A percentile compares a stretch with the other conserved stretches of the same genome.
Evolutionary conservation across 1,140 invertebrate genomes (phyloP).

Genomic region (Drosophila nebulosa): DNA sequence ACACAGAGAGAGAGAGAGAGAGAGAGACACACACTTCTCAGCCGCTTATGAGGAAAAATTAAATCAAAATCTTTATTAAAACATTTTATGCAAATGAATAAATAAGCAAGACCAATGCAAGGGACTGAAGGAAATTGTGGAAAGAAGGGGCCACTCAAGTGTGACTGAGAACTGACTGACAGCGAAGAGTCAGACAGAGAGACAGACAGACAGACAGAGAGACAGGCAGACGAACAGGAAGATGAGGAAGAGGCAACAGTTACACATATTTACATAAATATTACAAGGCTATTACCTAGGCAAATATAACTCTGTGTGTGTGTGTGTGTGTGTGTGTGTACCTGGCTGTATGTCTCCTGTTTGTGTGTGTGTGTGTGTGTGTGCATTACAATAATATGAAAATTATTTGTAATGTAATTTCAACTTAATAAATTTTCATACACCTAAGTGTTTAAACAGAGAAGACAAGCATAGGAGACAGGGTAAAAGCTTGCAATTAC

Average conservation of each 20-base stretch:
- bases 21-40: not conserved
- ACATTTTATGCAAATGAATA: constrained; percentile 75
- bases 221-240: constrained; percentile 8
- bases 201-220: not conserved
- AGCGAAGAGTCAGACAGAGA: not conserved
- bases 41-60: constrained; percentile 25
- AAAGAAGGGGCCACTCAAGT: not conserved
- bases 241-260: constrained; percentile 38
- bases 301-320: constrained; percentile 11
- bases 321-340: not conserved
- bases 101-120: constrained; percentile 48
- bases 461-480: not conserved
- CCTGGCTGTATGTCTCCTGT: not conserved
- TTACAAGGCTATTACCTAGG: constrained; percentile 66
- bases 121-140: constrained; percentile 15
- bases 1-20: no score
- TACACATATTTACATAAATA: constrained; percentile 71
- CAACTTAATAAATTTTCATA: constrained; percentile 75
- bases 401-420: constrained; percentile 78
- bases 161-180: not conserved
- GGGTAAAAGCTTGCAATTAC: constrained; percentile 33
- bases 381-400: constrained; percentile 70
- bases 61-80: constrained; percentile 74
- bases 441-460: constrained; percentile 48
- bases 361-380: constrained; percentile 16